Evolutionary conservation across 2,797 vertebrate genomes (phyloP), one percentile per base, ranked within the genome.

Genomic region (Pempheris klunzingeri): DNA sequence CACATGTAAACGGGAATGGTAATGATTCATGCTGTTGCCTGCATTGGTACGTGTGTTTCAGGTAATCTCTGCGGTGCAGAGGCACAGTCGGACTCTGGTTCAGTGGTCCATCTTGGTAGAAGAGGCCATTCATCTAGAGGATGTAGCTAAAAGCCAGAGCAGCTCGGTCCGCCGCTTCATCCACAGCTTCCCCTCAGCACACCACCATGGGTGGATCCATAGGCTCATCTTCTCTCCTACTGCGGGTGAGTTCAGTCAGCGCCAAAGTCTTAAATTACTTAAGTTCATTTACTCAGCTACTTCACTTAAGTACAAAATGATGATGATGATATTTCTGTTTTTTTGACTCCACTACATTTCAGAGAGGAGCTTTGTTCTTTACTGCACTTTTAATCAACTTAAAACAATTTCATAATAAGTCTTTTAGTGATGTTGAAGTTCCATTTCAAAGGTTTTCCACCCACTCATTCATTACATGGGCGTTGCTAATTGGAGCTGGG

Each of bases 11-110:
- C 38, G 24, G 38, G n/a, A 60, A 53, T 34, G 22, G 34, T 61
- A 20, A 24, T 58, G 20, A 54, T 50, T 14, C n/a, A n/a, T 52
- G 1, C 28, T 28, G 5, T 39, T 36, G 3, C 20, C 5, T 57
- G 39, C 22, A 1, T 58, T 32, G 63, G 17, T 70, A 18, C 26
- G 20, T 84, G 52, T 77, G 18, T 82, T 74, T 71, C 74, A 99
- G 97, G 97, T 97, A 10, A 98, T 97, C 83, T 94, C 95, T 71
- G 95, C 96, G 22, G 97, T 97, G 71, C 97, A 98, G 90, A 95
- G 96, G 69, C 95, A 96, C 71, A 84, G 90, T 77, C 96, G 97
- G 84, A 96, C 96, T 4, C 94, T 94, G 73, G 97, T 99, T 44
- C 97, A 98, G 78, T 98, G 97, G 97, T 92, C 94, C 2, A 96